Evolutionary conservation across 92 coral and sea anemone species (phyloP).

Genomic region (Hydrozoanthus gracilis): DNA sequence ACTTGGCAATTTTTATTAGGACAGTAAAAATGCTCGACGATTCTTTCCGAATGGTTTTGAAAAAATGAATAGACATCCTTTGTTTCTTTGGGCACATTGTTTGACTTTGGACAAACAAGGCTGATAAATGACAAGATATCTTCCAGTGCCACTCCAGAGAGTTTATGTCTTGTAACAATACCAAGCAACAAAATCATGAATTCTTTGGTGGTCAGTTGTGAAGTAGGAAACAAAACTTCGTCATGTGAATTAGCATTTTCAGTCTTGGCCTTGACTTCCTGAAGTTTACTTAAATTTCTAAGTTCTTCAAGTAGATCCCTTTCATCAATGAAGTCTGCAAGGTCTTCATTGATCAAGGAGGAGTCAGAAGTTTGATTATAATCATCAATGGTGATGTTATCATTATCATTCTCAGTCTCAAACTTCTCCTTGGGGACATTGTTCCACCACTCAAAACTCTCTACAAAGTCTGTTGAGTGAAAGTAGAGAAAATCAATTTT

Average conservation of each 20-base stretch:
- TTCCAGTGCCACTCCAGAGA: constrained; percentile 46
- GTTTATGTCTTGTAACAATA: constrained; percentile 39
- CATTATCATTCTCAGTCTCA: no score
- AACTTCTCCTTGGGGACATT: no score
- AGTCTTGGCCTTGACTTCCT: background rate
- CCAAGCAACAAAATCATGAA: constrained; percentile 37
- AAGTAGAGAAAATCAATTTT: no score
- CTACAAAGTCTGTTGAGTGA: no score
- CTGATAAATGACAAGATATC: constrained; percentile 35
- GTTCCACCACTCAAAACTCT: no score
- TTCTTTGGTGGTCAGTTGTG: constrained; percentile 42
- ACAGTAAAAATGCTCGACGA: constrained; percentile 47
- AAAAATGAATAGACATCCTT: constrained; percentile 37
- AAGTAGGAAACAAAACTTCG: constrained; percentile 21
- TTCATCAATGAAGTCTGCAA: background rate
- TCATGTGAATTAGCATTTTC: background rate
- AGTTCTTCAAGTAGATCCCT: background rate
- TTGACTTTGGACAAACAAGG: constrained; percentile 41
- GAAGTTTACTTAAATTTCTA: background rate
- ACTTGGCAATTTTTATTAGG: constrained; percentile 47
- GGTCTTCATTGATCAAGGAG: background rate
- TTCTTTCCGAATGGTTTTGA: constrained; percentile 7
- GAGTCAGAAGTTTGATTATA: no score
- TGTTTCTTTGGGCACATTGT: constrained; percentile 10
- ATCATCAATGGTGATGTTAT: no score